Evolutionary conservation across 1,140 invertebrate genomes (phyloP).

Genomic region (Drosophila suzukii): DNA sequence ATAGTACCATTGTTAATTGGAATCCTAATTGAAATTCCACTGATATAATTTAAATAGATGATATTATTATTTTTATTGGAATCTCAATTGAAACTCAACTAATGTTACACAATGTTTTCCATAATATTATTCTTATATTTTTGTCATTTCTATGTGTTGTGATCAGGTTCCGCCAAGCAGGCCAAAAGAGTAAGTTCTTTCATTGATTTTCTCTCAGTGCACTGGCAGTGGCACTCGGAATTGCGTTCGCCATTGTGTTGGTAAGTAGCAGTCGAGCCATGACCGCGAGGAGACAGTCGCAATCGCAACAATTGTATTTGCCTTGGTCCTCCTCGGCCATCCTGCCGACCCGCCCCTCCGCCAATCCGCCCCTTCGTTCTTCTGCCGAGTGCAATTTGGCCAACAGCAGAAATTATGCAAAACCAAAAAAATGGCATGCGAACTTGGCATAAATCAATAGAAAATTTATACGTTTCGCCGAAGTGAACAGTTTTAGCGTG

Average conservation of each 20-base stretch:
- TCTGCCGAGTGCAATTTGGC: constrained; percentile 67
- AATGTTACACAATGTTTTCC: no score
- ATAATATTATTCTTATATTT: no score
- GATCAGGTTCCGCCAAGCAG: no score
- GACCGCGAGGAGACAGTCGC: constrained; percentile 71
- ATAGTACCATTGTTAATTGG: no score
- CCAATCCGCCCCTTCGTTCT: not conserved
- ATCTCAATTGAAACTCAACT: no score
- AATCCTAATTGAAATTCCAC: no score
- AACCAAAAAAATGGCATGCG: constrained; percentile 81
- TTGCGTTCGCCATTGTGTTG: constrained; percentile 51
- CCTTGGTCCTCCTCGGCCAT: constrained; percentile 32
- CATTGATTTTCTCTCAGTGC: not conserved
- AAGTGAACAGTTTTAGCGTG: constrained; percentile 71
- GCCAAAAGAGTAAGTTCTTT: no score
- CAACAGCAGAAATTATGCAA: constrained; percentile 80
- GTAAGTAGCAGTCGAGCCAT: constrained; percentile 60
- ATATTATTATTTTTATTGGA: no score
- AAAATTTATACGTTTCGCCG: constrained; percentile 81
- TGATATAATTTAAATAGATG: no score
- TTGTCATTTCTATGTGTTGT: no score
- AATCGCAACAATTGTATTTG: constrained; percentile 74
- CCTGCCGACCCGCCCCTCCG: constrained; percentile 5
- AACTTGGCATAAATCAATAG: constrained; percentile 83
- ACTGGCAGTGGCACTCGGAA: constrained; percentile 35